phyloP scores from a whole-genome alignment of 2,113 vertebrate species.

The Megaceryle torquata region DNA sequence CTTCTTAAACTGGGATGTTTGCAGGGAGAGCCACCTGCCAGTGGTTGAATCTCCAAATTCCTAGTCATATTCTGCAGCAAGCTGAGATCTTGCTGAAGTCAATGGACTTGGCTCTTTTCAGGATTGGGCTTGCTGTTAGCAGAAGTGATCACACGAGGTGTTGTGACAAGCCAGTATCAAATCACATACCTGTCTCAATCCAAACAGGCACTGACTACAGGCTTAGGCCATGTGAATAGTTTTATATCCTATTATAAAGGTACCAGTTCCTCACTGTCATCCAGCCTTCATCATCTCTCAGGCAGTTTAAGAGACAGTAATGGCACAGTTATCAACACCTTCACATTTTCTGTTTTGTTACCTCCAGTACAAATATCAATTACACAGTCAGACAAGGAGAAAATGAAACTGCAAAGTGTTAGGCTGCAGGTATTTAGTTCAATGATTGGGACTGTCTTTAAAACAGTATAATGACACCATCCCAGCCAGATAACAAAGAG shows the following conservation, averaged over 20 bases:
- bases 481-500: background rate
- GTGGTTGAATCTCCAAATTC: background rate
- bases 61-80: background rate
- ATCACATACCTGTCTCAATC: no score
- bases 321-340: slow-evolving; percentile 6
- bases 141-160: background rate
- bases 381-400: slow-evolving; percentile 52
- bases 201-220: background rate
- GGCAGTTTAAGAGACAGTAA: background rate
- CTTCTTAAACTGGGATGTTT: background rate
- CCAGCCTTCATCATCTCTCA: background rate
- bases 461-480: background rate
- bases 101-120: background rate
- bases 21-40: background rate
- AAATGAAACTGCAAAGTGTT: slow-evolving; percentile 44
- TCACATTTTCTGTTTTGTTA: slow-evolving; percentile 41
- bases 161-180: background rate
- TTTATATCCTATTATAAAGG: background rate
- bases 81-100: background rate
- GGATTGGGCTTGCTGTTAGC: background rate
- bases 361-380: slow-evolving; percentile 50
- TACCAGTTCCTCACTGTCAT: slow-evolving; percentile 66
- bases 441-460: slow-evolving; percentile 8
- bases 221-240: accelerated
- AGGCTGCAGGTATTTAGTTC: slow-evolving; percentile 45